phyloP scores from a whole-genome alignment of 2,113 vertebrate genomes.

The Syngnathus typhle region DNA sequence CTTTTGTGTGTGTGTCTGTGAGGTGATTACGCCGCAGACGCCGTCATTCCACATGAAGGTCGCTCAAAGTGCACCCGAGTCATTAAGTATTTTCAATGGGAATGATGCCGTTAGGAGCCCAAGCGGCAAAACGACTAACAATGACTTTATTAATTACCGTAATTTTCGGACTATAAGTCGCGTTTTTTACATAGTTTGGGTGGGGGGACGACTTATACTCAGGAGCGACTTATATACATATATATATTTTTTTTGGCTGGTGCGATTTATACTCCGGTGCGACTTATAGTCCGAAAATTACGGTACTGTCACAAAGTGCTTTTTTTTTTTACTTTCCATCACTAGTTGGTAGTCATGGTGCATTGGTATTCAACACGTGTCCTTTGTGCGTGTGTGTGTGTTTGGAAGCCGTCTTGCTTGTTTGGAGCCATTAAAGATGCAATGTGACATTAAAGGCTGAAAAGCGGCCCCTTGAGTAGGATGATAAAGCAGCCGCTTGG shows the following conservation, averaged over 20 bases:
- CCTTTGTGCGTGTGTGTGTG: background rate
- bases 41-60: conserved; percentile 1
- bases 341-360: background rate
- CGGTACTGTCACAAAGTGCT: too few species aligned
- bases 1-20: background rate
- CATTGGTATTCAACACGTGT: background rate
- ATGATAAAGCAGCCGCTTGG: conserved; percentile 1
- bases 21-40: background rate
- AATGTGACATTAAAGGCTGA: conserved; percentile 18
- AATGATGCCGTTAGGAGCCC: background rate
- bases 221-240: too few species aligned
- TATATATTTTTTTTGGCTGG: too few species aligned
- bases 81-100: background rate
- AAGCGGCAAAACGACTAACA: background rate
- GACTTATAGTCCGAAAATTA: too few species aligned
- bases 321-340: background rate
- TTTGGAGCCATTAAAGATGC: background rate
- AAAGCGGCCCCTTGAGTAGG: conserved; percentile 15
- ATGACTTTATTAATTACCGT: too few species aligned
- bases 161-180: too few species aligned
- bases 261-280: too few species aligned
- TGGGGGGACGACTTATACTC: too few species aligned
- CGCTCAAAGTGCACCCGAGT: background rate
- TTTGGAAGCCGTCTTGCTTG: background rate
- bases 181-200: too few species aligned